phyloP scores from a whole-genome alignment of 2,113 vertebrate species.

The Hippocampus abdominalis region DNA sequence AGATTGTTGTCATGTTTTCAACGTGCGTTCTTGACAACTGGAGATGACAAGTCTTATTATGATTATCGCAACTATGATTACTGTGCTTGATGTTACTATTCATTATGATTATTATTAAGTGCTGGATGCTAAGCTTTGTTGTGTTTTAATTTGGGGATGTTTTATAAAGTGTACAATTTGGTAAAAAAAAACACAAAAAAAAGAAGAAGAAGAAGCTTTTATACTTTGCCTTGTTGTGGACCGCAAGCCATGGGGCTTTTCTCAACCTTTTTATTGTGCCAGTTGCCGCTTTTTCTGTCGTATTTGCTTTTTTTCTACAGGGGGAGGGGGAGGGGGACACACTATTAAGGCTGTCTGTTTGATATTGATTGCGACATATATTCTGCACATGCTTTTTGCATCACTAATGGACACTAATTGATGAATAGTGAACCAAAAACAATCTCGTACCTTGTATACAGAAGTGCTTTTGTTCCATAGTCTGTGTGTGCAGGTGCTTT shows the following conservation, averaged over 20 bases:
- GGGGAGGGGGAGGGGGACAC: conserved; percentile 47
- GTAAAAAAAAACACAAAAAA: conserved; percentile 27
- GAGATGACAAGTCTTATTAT: conserved; percentile 68
- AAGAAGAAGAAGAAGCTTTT: conserved; percentile 62
- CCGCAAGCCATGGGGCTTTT: conserved; percentile 68
- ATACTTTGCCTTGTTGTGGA: conserved; percentile 73
- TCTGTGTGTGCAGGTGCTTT: conserved; percentile 66
- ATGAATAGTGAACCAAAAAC: conserved; percentile 75
- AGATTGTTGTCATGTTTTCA: conserved; percentile 61
- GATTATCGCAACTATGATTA: conserved; percentile 70
- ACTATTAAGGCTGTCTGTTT: conserved; percentile 49
- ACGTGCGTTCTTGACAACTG: conserved; percentile 63
- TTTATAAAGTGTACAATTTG: conserved; percentile 70
- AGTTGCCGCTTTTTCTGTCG: conserved; percentile 66
- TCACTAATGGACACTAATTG: conserved; percentile 73
- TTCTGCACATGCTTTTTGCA: conserved; percentile 65
- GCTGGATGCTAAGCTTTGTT: conserved; percentile 81
- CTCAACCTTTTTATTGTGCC: conserved; percentile 61
- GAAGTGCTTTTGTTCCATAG: conserved; percentile 74
- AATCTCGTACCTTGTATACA: conserved; percentile 68
- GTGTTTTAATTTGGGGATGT: conserved; percentile 68
- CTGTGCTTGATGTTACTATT: conserved; percentile 68
- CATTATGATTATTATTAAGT: conserved; percentile 76
- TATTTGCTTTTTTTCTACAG: conserved; percentile 60
- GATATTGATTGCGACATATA: conserved; percentile 68